Percentiles rank a stretch among this genome's conserved stretches.
phyloP scores from a whole-genome alignment of 2,797 vertebrate species.

The Cygnus olor region DNA sequence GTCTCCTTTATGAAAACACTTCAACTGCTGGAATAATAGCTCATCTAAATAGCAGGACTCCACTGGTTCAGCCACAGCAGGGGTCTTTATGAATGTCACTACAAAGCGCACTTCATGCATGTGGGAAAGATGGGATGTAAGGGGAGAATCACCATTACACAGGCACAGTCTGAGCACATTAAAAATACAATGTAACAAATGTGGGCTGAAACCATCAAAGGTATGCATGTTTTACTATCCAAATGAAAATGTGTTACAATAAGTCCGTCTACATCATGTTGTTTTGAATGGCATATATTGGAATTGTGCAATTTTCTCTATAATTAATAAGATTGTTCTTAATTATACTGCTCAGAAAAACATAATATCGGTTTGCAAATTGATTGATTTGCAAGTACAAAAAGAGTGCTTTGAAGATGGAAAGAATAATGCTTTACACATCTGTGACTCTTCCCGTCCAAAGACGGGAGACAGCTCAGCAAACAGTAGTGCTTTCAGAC shows the following conservation, averaged over 20 bases:
- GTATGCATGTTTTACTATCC: constrained; percentile 44
- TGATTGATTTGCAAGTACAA: constrained; percentile 32
- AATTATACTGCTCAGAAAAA: not conserved
- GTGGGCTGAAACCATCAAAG: constrained; percentile 58
- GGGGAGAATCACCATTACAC: constrained; percentile 52
- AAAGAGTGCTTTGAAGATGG: constrained; percentile 52
- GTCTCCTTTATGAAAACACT: constrained; percentile 58
- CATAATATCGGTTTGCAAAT: not conserved
- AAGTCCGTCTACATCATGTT: not conserved
- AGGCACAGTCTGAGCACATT: constrained; percentile 49
- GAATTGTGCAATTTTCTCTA: not conserved
- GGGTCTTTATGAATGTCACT: constrained; percentile 70
- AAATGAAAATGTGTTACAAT: constrained; percentile 32
- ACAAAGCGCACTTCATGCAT: constrained; percentile 62
- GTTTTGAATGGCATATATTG: not conserved
- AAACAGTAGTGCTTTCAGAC: not conserved
- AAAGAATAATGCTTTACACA: constrained; percentile 29
- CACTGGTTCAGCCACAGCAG: constrained; percentile 51
- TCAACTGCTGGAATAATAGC: constrained; percentile 55
- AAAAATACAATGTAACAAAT: constrained; percentile 71
- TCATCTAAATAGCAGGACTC: constrained; percentile 57
- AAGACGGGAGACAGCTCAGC: not conserved
- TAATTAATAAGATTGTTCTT: constrained; percentile 4
- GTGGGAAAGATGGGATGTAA: constrained; percentile 50
- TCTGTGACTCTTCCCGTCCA: not conserved